Conservation (phyloP, 2,797 vertebrate species). For the Bradypus variegatus region DNA sequence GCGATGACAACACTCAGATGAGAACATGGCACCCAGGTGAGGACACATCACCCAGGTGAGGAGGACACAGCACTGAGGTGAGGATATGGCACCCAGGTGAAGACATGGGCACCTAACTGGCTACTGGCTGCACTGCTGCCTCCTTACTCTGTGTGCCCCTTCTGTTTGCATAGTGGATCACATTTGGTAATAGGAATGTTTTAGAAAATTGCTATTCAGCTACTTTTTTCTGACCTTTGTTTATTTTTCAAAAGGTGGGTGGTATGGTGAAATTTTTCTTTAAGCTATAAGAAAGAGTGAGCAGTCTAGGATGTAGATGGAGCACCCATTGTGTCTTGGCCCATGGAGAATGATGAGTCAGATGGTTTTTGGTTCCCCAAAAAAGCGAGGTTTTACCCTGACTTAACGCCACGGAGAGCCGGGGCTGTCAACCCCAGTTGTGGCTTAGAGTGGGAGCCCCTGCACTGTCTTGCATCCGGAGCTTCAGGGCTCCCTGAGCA, state of each 20-base stretch:
- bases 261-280: neutral
- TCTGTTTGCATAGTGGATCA: neutral
- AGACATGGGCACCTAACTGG: neutral
- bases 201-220: slow-evolving; percentile 1
- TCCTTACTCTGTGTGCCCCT: neutral
- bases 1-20: neutral
- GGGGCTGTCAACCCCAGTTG: neutral
- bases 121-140: neutral
- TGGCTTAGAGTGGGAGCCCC: neutral
- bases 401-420: neutral
- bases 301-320: neutral
- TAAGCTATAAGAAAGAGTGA: neutral
- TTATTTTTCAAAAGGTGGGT: neutral
- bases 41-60: too few relatives aligned
- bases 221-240: neutral
- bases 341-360: neutral
- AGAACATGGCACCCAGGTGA: neutral
- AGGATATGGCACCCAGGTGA: neutral
- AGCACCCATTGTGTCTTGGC: neutral
- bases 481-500: neutral
- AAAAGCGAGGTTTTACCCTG: neutral
- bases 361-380: neutral
- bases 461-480: too few relatives aligned
- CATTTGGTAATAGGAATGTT: neutral
- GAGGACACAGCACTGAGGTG: neutral